A percentile compares a stretch with the other conserved stretches of the same genome.
Conservation (phyloP, 1,140 invertebrate genomes). For the Lordiphosa collinella region DNA sequence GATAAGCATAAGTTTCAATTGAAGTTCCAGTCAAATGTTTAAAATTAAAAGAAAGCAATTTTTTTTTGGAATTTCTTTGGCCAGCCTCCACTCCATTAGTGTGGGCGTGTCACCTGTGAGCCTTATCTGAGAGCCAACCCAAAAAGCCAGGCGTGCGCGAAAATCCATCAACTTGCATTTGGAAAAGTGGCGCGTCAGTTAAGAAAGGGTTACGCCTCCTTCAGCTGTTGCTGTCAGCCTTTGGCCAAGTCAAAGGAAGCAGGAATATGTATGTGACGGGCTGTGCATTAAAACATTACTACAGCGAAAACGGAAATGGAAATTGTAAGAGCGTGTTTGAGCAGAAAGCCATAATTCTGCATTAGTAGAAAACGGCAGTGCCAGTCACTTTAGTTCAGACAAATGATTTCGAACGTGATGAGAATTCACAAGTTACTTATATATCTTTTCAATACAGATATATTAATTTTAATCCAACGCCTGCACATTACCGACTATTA, state of each 20-base stretch:
- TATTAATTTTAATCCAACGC: too few species aligned
- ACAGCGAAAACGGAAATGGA: slow-evolving; percentile 56
- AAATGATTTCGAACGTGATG: slow-evolving; percentile 61
- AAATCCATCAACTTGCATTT: slow-evolving; percentile 23
- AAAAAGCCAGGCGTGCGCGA: slow-evolving; percentile 26
- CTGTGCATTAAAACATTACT: slow-evolving; percentile 28
- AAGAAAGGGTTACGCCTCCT: slow-evolving; percentile 29
- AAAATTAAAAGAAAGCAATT: too few species aligned
- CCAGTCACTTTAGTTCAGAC: slow-evolving; percentile 25
- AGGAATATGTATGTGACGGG: slow-evolving; percentile 14
- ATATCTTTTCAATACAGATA: too few species aligned
- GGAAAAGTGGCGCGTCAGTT: slow-evolving; percentile 15
- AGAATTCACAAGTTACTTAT: slow-evolving; percentile 43
- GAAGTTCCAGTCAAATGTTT: slow-evolving; percentile 25
- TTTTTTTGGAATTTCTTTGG: neutral
- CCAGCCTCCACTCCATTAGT: slow-evolving; percentile 16
- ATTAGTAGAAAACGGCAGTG: slow-evolving; percentile 42
- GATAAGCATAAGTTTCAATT: slow-evolving; percentile 17
- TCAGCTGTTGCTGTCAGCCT: neutral
- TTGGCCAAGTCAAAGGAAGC: slow-evolving; percentile 34
- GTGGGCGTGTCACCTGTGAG: slow-evolving; percentile 8
- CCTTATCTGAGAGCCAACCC: slow-evolving; percentile 13
- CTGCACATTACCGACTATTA: too few species aligned
- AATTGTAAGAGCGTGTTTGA: slow-evolving; percentile 64
- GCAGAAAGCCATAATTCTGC: slow-evolving; percentile 68